Evolutionary conservation across 2,888 invertebrate genomes (phyloP), one percentile per base, ranked within the genome.

Genomic region (Aleiodes testaceus): DNA sequence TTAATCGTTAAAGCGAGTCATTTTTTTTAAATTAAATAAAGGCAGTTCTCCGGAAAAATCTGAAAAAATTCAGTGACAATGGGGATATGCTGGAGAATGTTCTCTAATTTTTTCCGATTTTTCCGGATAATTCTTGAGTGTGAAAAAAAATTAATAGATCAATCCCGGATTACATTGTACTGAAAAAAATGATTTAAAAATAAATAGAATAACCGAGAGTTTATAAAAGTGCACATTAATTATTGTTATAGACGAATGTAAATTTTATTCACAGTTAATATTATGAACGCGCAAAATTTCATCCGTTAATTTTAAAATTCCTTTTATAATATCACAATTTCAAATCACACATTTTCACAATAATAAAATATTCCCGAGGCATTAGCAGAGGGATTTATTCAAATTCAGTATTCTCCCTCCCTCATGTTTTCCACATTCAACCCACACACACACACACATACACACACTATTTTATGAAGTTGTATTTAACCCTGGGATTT

Each of bases 281-380:
- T 36, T 36, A 59, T 59, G 9, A 42, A 59, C n/a, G 26, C 53
- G 52, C n/a, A 22, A 42, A 59, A 7, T 16, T 30, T n/a, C 26
- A 20, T 22, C 12, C 26, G 26, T 26, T 59, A 9, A 42, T 59
- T 59, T 42, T 59, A 18, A 63, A 63, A 45, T 63, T 45, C 45
- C 20, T 45, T 44, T 63, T 45, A 45, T 45, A 36, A 45, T 45
- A 36, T 16, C 59, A 36, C 59, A 59, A 55, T 55, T n/a, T 14
- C 59, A 30, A 55, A 55, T 30, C 14, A 14, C 36, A 59, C 18
- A 59, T 36, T 42, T 59, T 42, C 59, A n/a, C 18, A 36, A 59
- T 59, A 30, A 59, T 59, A 42, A 59, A 59, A 59, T 59, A 63
- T 63, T 45, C 63, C 45, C 45, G 22, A n/a, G 45, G 63, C 63